Percentiles rank a stretch among this genome's conserved stretches.
phyloP scores from a whole-genome alignment of 2,888 invertebrate species.

The Drosophila nigricruria region DNA sequence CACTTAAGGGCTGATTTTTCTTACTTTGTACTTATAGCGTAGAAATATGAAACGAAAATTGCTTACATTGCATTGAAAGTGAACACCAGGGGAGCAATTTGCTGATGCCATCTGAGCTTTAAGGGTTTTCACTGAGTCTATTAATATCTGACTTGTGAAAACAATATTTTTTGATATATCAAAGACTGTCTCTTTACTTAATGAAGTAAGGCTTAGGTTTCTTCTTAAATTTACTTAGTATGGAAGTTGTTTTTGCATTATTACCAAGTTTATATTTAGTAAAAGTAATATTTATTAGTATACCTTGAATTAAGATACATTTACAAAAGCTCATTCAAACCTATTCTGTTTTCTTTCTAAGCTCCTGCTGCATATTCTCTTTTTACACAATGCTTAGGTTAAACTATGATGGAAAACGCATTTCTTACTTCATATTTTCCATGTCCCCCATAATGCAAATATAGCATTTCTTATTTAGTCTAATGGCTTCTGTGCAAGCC shows the following conservation, averaged over 20 bases:
- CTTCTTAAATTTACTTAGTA: neutral
- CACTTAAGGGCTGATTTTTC: slow-evolving; percentile 48
- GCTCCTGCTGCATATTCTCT: neutral
- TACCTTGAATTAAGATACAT: neutral
- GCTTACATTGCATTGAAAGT: slow-evolving; percentile 4
- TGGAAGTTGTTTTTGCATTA: neutral
- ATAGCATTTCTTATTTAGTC: neutral
- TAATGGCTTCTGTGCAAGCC: neutral
- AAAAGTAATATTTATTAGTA: neutral
- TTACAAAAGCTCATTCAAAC: neutral
- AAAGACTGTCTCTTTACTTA: too few species aligned
- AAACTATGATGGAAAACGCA: neutral
- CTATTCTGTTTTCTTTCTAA: neutral
- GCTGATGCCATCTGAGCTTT: slow-evolving; percentile 3
- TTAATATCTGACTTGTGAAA: neutral
- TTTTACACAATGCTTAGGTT: neutral
- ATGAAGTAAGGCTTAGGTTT: neutral
- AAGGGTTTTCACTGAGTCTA: neutral
- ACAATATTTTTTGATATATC: neutral
- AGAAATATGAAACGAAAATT: slow-evolving; percentile 30
- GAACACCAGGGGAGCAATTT: neutral
- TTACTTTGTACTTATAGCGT: slow-evolving; percentile 12
- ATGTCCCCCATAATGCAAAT: neutral
- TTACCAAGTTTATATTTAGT: neutral
- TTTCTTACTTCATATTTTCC: neutral